Evolutionary conservation across 1,140 invertebrate genomes (phyloP), one percentile per base, ranked within the genome.

Genomic region (Penaeus chinensis): DNA sequence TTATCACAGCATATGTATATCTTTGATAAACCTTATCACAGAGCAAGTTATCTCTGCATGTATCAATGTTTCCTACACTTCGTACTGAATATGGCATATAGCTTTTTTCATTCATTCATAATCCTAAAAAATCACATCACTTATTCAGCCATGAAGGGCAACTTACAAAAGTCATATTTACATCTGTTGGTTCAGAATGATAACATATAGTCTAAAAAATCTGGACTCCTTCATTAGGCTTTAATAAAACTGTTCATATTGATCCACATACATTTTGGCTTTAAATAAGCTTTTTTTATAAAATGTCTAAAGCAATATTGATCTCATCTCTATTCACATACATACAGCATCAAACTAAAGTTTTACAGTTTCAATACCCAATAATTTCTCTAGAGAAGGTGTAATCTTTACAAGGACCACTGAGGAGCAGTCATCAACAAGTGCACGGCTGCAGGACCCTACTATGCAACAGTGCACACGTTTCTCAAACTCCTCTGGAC

Each of bases 21-120:
- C 85, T 87, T 87, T 87, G 85, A 87, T 87, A 87, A 87, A 82
- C 47, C 81, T 81, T 87, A 87, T 87, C 85, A 87, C 85, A 87
- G 85, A 87, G 85, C 27, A 87, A 85, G 84, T 85, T 82, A 82
- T 87, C 85, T 87, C 85, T 87, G 85, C 85, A 81, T 27, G 47
- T 54, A 76, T 60, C 71, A 84, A 78, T 83, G 60, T 84, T 84
- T 24, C 74, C 71, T 60, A 61, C 18, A 32, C 24, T 27, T 47
- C 32, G 18, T 27, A 77, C 22, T 37, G 74, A 77, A 37, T 47
- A 69, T 71, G 65, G 80, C 78, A 86, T 71, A 80, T 54, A 54
- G 54, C 54, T 54, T 54, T 54, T 42, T 54, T 54, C 63, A 37
- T 63, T 63, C 42, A 81, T 61, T 66, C 42, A 65, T 37, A 63